phyloP scores from a whole-genome alignment of 2,113 vertebrate genomes.

The Agapornis roseicollis region DNA sequence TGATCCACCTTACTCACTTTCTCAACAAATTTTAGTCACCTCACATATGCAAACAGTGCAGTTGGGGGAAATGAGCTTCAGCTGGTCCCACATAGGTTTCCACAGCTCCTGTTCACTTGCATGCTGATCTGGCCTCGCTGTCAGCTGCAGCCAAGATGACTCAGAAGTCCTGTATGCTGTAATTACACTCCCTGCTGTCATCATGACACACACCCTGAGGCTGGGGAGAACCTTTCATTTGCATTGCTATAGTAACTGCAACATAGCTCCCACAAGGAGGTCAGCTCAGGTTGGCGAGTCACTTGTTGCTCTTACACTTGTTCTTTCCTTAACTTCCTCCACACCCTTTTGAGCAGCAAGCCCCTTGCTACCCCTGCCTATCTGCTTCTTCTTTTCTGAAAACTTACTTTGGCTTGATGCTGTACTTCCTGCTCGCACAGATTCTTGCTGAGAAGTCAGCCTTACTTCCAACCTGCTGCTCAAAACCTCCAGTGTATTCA shows the following conservation, averaged over 20 bases:
- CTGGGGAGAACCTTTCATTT: background rate
- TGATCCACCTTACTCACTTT: background rate
- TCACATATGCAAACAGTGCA: fast-evolving
- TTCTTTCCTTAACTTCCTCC: background rate
- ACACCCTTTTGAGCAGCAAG: background rate
- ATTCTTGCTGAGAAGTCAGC: background rate
- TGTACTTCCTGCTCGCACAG: background rate
- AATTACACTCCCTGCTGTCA: background rate
- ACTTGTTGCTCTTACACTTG: background rate
- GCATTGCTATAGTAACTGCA: background rate
- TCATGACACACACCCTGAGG: background rate
- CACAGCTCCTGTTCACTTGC: background rate
- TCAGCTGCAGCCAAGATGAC: background rate
- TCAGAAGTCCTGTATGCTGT: background rate
- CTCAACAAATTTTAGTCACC: background rate
- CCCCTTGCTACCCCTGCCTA: background rate
- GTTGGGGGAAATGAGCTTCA: background rate
- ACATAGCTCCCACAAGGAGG: background rate
- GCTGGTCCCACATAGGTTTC: background rate
- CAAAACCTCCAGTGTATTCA: background rate
- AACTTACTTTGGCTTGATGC: background rate
- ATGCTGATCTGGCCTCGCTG: background rate
- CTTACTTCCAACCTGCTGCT: background rate
- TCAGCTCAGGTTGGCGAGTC: background rate
- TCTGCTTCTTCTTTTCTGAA: background rate